Evolutionary conservation across 30 jellyfish, hydroid and myxozoan genomes (phyloP).

Genomic region (Aurelia aurita complex sp. Pacific): DNA sequence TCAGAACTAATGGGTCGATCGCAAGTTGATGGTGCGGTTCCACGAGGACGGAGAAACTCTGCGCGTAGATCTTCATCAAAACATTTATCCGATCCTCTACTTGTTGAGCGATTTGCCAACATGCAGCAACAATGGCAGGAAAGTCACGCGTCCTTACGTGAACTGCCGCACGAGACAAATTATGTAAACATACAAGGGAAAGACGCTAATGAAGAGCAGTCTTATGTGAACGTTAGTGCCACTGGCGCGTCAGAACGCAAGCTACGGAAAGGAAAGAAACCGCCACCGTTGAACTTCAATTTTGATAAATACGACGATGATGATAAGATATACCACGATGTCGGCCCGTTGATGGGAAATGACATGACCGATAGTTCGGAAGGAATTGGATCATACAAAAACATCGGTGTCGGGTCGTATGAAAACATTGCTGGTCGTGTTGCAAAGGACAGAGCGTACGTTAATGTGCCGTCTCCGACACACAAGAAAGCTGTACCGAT

Average conservation of each 20-base stretch:
- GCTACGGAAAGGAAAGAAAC: slow-evolving; percentile 51
- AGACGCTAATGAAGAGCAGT: slow-evolving; percentile 24
- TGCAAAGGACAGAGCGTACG: slow-evolving; percentile 67
- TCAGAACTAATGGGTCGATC: not conserved
- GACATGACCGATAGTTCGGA: slow-evolving; percentile 64
- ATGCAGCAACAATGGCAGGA: slow-evolving; percentile 45
- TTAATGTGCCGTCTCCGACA: slow-evolving; percentile 78
- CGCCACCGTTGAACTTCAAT: slow-evolving; percentile 67
- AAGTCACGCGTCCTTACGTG: slow-evolving; percentile 26
- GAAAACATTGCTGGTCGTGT: slow-evolving; percentile 73
- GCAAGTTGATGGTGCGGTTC: not conserved
- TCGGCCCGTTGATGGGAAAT: slow-evolving; percentile 54
- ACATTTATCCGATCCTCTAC: slow-evolving; percentile 82
- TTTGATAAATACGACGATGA: slow-evolving; percentile 90
- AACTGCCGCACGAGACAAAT: slow-evolving; percentile 45
- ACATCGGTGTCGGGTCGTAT: slow-evolving; percentile 81
- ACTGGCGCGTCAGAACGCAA: slow-evolving; percentile 49
- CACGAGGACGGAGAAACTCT: slow-evolving; percentile 52
- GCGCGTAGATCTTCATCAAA: slow-evolving; percentile 66
- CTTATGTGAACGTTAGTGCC: slow-evolving; percentile 72
- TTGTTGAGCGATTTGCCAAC: slow-evolving; percentile 45
- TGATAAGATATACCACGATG: slow-evolving; percentile 80
- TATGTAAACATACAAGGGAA: slow-evolving; percentile 60
- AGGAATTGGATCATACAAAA: slow-evolving; percentile 20
- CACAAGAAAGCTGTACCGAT: slow-evolving; percentile 51